phyloP scores from a whole-genome alignment of 2,113 vertebrate genomes.

The Eclectus roratus region DNA sequence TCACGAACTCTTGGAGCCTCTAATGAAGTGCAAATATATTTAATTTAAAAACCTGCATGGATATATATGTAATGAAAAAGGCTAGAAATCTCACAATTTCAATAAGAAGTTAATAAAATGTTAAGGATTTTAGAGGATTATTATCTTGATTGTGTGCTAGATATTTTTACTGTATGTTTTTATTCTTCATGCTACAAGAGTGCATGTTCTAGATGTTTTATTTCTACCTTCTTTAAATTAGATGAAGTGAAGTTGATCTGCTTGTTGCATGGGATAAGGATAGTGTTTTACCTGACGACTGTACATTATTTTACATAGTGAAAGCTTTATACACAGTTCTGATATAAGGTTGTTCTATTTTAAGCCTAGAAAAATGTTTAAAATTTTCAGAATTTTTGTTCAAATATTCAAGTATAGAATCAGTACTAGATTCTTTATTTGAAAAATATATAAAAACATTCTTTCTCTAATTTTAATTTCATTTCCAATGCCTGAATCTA shows the following conservation, averaged over 20 bases:
- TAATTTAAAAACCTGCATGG: not conserved
- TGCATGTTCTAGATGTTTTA: not conserved
- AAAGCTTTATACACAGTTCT: not conserved
- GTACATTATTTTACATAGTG: not conserved
- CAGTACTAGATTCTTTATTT: not conserved
- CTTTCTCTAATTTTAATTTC: not conserved
- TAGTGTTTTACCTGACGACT: not conserved
- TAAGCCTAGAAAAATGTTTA: not conserved
- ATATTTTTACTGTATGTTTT: not conserved
- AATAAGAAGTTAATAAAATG: not conserved
- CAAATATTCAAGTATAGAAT: not conserved
- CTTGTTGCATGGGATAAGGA: not conserved
- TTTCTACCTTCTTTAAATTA: not conserved
- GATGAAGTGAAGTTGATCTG: not conserved
- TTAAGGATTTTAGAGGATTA: not conserved
- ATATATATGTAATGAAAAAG: not conserved
- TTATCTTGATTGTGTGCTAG: not conserved
- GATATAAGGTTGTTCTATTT: not conserved
- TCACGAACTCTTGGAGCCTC: not conserved
- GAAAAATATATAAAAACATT: not conserved
- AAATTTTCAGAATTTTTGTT: not conserved
- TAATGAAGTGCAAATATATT: constrained; percentile 5
- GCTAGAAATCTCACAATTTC: not conserved
- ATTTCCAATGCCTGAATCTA: not conserved
- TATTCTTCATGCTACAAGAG: not conserved